These are phyloP conservation scores for Notodonta dromedarius DNA, from an alignment of 2,888 invertebrate species.

Conservation along the genomic window DNA sequence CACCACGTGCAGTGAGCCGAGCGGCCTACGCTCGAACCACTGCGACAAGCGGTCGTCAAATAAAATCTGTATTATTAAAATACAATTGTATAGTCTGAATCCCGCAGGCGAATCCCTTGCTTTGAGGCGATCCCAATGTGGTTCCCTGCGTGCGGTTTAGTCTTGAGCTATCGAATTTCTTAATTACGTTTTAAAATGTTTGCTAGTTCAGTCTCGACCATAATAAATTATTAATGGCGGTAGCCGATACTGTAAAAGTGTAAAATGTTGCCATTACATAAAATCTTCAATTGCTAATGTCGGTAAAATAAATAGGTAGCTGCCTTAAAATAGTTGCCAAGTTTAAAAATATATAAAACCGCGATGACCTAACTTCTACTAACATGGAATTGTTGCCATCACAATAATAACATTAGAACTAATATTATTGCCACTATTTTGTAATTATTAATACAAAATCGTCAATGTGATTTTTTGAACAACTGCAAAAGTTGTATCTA, in stretches of 20 bases:
- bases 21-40: too few species aligned
- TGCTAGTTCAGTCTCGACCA: too few species aligned
- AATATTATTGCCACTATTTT: not conserved
- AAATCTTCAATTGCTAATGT: conserved; percentile 4
- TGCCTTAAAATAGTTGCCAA: conserved; percentile 25
- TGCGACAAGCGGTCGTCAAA: too few species aligned
- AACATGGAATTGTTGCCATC: conserved; percentile 7
- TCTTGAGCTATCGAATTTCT: too few species aligned
- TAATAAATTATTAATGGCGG: too few species aligned
- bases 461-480: too few species aligned
- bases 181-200: too few species aligned
- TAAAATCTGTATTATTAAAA: not conserved
- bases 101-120: not conserved
- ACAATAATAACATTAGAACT: not conserved
- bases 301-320: conserved; percentile 1
- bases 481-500: too few species aligned
- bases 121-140: too few species aligned
- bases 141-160: too few species aligned
- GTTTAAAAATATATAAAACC: conserved; percentile 9
- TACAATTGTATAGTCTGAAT: not conserved
- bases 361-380: not conserved
- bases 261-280: conserved; percentile 5
- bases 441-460: too few species aligned
- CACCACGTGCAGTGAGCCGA: too few species aligned
- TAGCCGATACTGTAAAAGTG: not conserved